phyloP scores from a whole-genome alignment of 1,140 invertebrate species.

The Palaemon carinicauda region DNA sequence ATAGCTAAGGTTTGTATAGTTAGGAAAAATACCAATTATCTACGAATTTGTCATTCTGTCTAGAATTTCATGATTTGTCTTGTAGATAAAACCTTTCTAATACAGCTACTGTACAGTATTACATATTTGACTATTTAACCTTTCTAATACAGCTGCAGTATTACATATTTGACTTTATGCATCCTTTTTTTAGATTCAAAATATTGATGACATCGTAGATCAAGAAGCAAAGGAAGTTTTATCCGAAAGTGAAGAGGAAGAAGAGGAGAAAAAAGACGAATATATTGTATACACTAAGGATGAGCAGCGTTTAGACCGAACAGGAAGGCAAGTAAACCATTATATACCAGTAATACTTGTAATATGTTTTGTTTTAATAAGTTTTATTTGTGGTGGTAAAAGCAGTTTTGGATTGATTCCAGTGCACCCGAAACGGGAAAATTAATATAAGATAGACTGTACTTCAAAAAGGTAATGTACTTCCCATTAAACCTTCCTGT shows the following conservation, averaged over 20 bases:
- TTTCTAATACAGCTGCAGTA: no score
- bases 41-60: no score
- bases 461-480: not conserved
- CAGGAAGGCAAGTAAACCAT: constrained; percentile 17
- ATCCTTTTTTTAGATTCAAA: not conserved
- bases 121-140: no score
- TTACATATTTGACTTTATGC: no score
- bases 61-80: no score
- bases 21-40: no score
- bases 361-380: not conserved
- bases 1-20: no score
- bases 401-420: not conserved
- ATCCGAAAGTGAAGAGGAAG: constrained; percentile 29
- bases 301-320: not conserved
- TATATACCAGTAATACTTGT: not conserved
- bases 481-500: no score
- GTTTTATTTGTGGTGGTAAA: not conserved
- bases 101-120: no score
- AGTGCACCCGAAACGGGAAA: no score
- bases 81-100: no score
- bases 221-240: constrained; percentile 3
- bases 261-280: not conserved
- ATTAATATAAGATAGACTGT: no score
- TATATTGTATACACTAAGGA: not conserved
- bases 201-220: constrained; percentile 13